Base-by-base conservation (phyloP, 1,140 invertebrate species). In the Drosophila ercepeae region DNA sequence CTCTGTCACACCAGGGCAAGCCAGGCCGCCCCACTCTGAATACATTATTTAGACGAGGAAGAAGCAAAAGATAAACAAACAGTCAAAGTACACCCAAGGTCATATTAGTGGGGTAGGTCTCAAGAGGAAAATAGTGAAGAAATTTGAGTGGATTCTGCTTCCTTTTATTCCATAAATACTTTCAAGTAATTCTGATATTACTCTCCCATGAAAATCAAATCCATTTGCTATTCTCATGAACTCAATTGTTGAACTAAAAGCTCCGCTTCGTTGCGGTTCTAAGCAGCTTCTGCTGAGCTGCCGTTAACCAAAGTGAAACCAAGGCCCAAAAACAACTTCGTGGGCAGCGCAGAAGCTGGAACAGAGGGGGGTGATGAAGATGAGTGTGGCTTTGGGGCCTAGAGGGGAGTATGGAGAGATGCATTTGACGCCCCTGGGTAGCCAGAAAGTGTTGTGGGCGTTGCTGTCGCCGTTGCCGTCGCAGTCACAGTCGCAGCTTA, bases 401-500 rank as follows among this genome's bases (percentile, higher is more conserved):
- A 18, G 27, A 1, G 7, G 29, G 50, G 7, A 9, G 16, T 9
- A 3, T 3, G 39, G 36, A 16, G 36, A 39, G 71, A 65, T 64
- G 60, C 61, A 75, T 75, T 75, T 67, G 52, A 74, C 59, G 71
- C 71, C 51, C 58, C 54, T 71, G 68, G 68, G 63, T 42, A 23
- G 46, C 60, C 44, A 29, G 70, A 71, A 71, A 59, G 45, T 36
- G 68, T 74, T 73, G 71, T 75, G 71, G 71, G 71, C 71, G 71
- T 73, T 51, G 45, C 54, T 21, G 46, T 50, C 21, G 27, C 23
- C 16, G 16, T 46, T 6, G 27, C 27, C 7, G 25, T 27, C 7
- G 7, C 25, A 27, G 7, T 27, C 27, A 8, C 27, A 27, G 25
- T 8, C 7, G 23, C 49, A 39, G 69, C 69, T 73, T 54, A 73